Percentiles rank a stretch among this genome's conserved stretches.
Conservation (phyloP, 2,797 vertebrate genomes). For the Rhinichthys osculus region DNA sequence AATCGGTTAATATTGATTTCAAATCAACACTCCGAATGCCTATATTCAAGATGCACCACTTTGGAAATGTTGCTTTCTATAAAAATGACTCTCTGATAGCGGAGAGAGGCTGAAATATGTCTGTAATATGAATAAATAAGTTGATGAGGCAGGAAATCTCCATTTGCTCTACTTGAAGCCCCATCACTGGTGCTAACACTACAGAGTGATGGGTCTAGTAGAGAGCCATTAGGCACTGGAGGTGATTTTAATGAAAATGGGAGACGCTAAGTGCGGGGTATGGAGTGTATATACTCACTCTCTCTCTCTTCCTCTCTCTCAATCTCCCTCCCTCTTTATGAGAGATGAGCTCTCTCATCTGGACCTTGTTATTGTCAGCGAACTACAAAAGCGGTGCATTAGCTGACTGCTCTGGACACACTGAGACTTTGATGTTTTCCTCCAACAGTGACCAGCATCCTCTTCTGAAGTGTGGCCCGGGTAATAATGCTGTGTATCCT, state of each 20-base stretch:
- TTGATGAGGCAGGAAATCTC: slow-evolving; percentile 62
- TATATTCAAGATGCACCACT: slow-evolving; percentile 47
- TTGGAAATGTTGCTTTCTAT: slow-evolving; percentile 52
- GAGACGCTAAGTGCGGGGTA: slow-evolving; percentile 79
- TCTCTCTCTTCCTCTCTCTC: slow-evolving; percentile 65
- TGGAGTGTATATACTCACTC: slow-evolving; percentile 74
- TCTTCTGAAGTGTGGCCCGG: slow-evolving; percentile 76
- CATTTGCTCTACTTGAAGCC: slow-evolving; percentile 66
- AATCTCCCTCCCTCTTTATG: slow-evolving; percentile 64
- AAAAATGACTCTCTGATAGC: slow-evolving; percentile 50
- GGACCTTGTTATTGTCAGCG: slow-evolving; percentile 81
- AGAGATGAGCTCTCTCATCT: slow-evolving; percentile 73
- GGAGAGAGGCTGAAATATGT: slow-evolving; percentile 56
- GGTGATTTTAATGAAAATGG: slow-evolving; percentile 82
- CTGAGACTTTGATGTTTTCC: slow-evolving; percentile 81
- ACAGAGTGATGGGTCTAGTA: slow-evolving; percentile 65
- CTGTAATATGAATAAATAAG: slow-evolving; percentile 66
- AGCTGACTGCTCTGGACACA: slow-evolving; percentile 76
- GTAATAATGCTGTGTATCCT: slow-evolving; percentile 79
- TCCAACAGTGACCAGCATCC: slow-evolving; percentile 76
- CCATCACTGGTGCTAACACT: slow-evolving; percentile 68
- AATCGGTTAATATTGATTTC: slow-evolving; percentile 48
- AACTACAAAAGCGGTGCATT: slow-evolving; percentile 82
- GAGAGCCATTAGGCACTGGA: slow-evolving; percentile 77
- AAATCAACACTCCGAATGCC: slow-evolving; percentile 37